phyloP scores from a whole-genome alignment of 1,140 invertebrate genomes.

The Neodiprion pinetum region DNA sequence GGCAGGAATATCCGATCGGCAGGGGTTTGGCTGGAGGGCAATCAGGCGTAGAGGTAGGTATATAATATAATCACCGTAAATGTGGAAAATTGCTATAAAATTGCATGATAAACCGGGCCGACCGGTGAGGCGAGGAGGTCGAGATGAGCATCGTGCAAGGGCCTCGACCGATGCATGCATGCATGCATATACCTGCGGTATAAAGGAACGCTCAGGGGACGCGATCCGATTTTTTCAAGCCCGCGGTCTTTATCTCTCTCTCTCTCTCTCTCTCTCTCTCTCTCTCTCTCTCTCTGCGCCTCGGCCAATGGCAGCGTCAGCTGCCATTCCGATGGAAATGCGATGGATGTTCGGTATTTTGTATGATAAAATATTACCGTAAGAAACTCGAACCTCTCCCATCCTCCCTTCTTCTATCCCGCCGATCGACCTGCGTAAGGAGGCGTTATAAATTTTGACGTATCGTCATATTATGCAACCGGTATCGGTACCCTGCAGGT shows the following conservation, averaged over 20 bases:
- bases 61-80: conserved; percentile 56
- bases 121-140: conserved; percentile 27
- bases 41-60: too few relatives aligned
- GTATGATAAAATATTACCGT: conserved; percentile 56
- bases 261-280: neutral
- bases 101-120: conserved; percentile 51
- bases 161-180: too few relatives aligned
- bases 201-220: neutral
- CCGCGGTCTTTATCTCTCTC: conserved; percentile 14
- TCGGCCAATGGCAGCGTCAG: conserved; percentile 49
- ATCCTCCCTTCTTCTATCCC: neutral
- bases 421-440: neutral
- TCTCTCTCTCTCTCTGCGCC: neutral
- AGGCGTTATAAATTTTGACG: neutral
- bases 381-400: conserved; percentile 42
- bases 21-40: too few relatives aligned
- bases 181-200: too few relatives aligned
- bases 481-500: too few relatives aligned
- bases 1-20: too few relatives aligned
- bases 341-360: conserved; percentile 57
- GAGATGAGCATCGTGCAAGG: conserved; percentile 5
- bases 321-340: conserved; percentile 60
- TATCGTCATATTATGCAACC: neutral
- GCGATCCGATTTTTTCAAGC: conserved; percentile 30
- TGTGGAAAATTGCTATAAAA: conserved; percentile 63